phyloP scores from a whole-genome alignment of 2,888 invertebrate genomes.

The Phortica magna region DNA sequence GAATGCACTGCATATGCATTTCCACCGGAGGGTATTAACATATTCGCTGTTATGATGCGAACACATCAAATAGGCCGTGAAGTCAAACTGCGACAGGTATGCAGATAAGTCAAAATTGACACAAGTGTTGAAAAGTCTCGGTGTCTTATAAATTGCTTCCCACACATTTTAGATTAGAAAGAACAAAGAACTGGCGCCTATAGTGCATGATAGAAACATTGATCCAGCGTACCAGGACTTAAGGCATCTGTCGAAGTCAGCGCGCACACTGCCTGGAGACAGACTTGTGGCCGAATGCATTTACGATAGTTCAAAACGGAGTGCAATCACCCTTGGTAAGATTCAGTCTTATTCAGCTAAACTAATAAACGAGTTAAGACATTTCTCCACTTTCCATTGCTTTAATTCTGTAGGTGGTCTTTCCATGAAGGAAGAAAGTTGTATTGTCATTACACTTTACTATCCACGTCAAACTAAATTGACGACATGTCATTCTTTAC shows the following conservation, averaged over 20 bases:
- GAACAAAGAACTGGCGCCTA: slow-evolving; percentile 81
- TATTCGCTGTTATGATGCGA: slow-evolving; percentile 83
- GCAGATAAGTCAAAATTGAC: neutral
- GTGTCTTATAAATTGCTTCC: slow-evolving; percentile 13
- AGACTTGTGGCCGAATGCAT: slow-evolving; percentile 83
- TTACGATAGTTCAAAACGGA: slow-evolving; percentile 82
- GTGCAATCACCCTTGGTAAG: slow-evolving; percentile 81
- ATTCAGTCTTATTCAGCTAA: slow-evolving; percentile 39
- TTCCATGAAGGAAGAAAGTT: slow-evolving; percentile 82
- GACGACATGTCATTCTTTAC: slow-evolving; percentile 83
- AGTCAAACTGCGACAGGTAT: slow-evolving; percentile 81
- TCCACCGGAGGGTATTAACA: slow-evolving; percentile 81
- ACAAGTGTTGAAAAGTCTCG: neutral
- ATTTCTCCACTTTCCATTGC: neutral
- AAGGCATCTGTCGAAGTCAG: slow-evolving; percentile 80
- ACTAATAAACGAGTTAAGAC: slow-evolving; percentile 7
- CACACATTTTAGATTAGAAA: slow-evolving; percentile 77
- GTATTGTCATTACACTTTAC: slow-evolving; percentile 82
- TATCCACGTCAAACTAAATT: slow-evolving; percentile 81
- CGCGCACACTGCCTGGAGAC: slow-evolving; percentile 81
- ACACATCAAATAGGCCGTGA: slow-evolving; percentile 82
- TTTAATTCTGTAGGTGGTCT: slow-evolving; percentile 77
- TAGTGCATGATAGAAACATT: slow-evolving; percentile 82
- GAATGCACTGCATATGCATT: slow-evolving; percentile 80
- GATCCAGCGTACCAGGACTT: slow-evolving; percentile 84